Evolutionary conservation across 2,888 invertebrate species (phyloP), one percentile per base, ranked within the genome.

Genomic region (Drosophila picticornis): DNA sequence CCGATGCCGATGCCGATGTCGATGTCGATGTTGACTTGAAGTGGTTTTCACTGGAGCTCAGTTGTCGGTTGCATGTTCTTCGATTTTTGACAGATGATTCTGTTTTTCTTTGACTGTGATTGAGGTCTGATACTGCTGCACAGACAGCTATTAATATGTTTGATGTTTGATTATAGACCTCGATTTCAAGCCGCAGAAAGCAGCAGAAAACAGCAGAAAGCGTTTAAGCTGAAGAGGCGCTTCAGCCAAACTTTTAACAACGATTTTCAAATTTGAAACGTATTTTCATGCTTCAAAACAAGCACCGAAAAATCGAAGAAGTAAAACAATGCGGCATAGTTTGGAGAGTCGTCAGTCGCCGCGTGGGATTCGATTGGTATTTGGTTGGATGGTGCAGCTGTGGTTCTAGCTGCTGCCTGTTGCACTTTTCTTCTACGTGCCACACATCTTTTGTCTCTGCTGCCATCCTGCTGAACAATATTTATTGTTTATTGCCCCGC

Each of bases 41-140:
- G 75, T 72, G 67, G 64, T 70, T 60, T 61, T 57, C 66, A 65
- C 53, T 70, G 55, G 64, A 62, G 81, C 57, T 83, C 80, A 29
- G 19, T 83, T 88, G 90, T 90, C 86, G 75, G 87, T 87, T 87
- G 80, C 89, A 87, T 83, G 89, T 78, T 88, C 87, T 74, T 82
- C 90, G 87, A 86, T 82, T 88, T 89, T 90, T 88, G 87, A 88
- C 90, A 88, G 90, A 86, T 90, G 89, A 88, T 82, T 90, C 66
- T 36, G 56, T 22, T 69, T 62, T 77, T 80, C 64, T n/a, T 66
- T 16, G 48, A 38, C 32, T 38, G 61, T 87, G 90, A 88, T 90
- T 90, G 84, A 75, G 87, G 84, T 87, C 66, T 61, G 77, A 79
- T 76, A 66, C 65, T 62, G 70, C 50, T 60, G 74, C 61, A 66